Evolutionary conservation across 2,113 vertebrate genomes (phyloP), one percentile per base, ranked within the genome.

Genomic region (Muscicapa adusta): DNA sequence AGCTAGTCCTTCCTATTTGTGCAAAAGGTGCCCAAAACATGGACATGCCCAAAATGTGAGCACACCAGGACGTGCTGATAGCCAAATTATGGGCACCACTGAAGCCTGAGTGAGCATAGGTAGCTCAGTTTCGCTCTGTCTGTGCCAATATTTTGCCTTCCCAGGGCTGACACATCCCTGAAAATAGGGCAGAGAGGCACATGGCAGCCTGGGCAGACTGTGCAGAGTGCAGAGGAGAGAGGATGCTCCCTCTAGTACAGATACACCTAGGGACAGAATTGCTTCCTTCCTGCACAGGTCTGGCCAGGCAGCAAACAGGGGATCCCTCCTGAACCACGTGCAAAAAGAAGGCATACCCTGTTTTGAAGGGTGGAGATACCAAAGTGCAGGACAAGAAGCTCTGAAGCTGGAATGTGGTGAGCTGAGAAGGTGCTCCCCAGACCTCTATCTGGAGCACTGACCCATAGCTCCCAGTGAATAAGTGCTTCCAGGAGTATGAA

Each of bases 131-230:
- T 16, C 3, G 7, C 36, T 91, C 61, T 56, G 16, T 33, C 61
- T 88, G 19, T n/a, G 29, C 28, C 34, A 29, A 8, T 3, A 36
- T 73, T 77, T 65, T 80, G 63, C 34, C 36, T 83, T 65, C 36
- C 50, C 63, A 38, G 62, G 54, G 24, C 9, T 2, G 4, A 51
- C 1, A 5, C 2, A 0, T 31, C 56, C 51, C 31, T 77, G 40
- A 7, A 24, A 48, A 26, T 4, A 2, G 15, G 34, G 24, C 43
- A 63, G n/a, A 3, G 2, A 16, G 34, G 24, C 43, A 63, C 43
- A 4, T 5, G 1, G 4, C 10, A 34, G 2, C 8, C 14, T 0
- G 1, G 19, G 47, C 31, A 78, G 33, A 56, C 25, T 43, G 24
- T 34, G 57, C 66, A 57, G 18, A 1, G 7, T 40, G 10, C 36